Base-by-base conservation (phyloP, 1,140 invertebrate genomes). In the Formica selysi region DNA sequence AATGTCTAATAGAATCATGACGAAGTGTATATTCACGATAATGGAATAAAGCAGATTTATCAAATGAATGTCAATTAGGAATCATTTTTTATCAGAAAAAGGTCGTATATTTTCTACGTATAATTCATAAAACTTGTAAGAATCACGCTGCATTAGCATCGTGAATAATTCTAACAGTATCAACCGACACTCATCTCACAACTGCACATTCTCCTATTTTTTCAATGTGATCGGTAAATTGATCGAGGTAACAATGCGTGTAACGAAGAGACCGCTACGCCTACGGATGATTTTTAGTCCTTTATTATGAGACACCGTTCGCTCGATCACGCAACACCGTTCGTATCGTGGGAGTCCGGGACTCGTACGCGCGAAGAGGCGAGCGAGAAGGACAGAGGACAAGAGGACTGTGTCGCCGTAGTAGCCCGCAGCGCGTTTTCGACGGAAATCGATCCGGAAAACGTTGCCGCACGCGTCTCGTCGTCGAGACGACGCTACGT, bases 381-480 rank as follows among this genome's bases (percentile, higher is more conserved):
- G 61, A 29, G 29, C 32, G 11, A 8, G 19, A 26, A 38, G 65
- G 36, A 64, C 51, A 57, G 64, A 76, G 70, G 51, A 57, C 59
- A 61, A 32, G 59, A 73, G 65, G 16, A 36, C 5, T 41, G 86
- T 57, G n/a, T 44, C 32, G 64, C 19, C 62, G 76, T 64, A 48
- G 64, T 65, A 38, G 38, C 61, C 71, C 83, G 87, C 88, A 86
- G 85, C 86, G 48, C 78, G 76, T 90, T 90, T 90, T 90, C 89
- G 86, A 90, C 78, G 86, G 67, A 88, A 90, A 90, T 90, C 89
- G 89, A 90, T 90, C 86, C 71, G 86, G 70, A 85, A 89, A 87
- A 87, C 79, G 80, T 84, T 61, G 74, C 68, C 79, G 65, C 57
- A 48, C 59, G 81, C 59, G 81, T 70, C 48, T 51, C 70, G 41